phyloP scores from a whole-genome alignment of 2,797 vertebrate genomes.

The Mormyrops boulengeri region DNA sequence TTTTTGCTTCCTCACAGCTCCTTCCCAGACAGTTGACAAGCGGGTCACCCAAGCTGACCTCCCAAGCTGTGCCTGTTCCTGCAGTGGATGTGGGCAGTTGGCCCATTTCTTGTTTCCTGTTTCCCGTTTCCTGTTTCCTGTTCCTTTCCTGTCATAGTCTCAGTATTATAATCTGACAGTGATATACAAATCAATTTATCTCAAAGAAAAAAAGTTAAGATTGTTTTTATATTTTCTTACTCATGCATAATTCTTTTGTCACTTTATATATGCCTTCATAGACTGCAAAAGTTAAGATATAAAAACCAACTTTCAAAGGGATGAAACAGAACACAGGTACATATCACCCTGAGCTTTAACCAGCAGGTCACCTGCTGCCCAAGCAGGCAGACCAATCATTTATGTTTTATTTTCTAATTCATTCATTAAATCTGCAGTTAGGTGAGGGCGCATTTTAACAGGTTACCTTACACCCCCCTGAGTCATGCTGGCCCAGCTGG shows the following conservation, averaged over 20 bases:
- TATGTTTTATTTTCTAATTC: background rate
- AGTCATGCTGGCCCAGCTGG: background rate
- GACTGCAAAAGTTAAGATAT: background rate
- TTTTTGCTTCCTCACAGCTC: background rate
- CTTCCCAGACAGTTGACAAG: background rate
- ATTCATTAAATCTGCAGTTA: background rate
- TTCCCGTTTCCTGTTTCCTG: background rate
- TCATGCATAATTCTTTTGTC: background rate
- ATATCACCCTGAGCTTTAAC: background rate
- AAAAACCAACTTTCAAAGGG: background rate
- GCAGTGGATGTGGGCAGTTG: background rate
- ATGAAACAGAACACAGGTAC: background rate
- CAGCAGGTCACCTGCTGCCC: background rate
- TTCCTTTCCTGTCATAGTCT: background rate
- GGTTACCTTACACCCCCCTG: background rate
- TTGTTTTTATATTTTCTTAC: background rate
- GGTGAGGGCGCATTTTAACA: background rate
- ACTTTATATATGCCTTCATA: background rate
- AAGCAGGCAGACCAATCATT: background rate
- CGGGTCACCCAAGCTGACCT: too few species aligned
- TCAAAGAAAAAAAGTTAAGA: background rate
- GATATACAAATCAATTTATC: background rate
- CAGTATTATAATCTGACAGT: background rate
- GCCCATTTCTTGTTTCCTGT: background rate
- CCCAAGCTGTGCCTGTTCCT: background rate